Percentiles rank a stretch among this genome's conserved stretches.
phyloP scores from a whole-genome alignment of 2,888 invertebrate species.

The Sylvicola cinctus region DNA sequence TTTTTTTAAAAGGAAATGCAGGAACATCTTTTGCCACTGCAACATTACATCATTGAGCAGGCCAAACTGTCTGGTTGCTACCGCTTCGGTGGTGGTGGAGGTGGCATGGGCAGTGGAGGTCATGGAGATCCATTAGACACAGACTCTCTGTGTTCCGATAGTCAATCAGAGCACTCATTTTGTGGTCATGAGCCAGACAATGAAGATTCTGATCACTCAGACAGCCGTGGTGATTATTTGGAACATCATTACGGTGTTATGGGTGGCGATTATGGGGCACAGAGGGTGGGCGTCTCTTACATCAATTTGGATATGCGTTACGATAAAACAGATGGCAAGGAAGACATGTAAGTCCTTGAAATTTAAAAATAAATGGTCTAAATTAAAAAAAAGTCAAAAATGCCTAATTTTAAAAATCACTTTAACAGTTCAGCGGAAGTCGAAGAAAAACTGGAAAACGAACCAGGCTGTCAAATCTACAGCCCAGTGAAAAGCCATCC shows the following conservation, averaged over 20 bases:
- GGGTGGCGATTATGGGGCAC: conserved; percentile 15
- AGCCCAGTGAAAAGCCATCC: conserved; percentile 12
- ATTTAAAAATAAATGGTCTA: conserved; percentile 4
- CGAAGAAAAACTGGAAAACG: conserved; percentile 22
- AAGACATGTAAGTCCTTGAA: conserved; percentile 19
- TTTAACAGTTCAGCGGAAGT: conserved; percentile 25
- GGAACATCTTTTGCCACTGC: conserved; percentile 57
- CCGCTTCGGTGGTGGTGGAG: too few relatives aligned
- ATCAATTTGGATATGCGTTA: conserved; percentile 38
- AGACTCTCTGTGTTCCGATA: conserved; percentile 60
- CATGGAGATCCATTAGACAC: conserved; percentile 47
- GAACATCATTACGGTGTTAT: conserved; percentile 32
- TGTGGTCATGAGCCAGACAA: conserved; percentile 57
- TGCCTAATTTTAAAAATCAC: too few relatives aligned
- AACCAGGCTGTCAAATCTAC: conserved; percentile 12
- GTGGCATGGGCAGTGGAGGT: too few relatives aligned
- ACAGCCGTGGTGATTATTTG: conserved; percentile 36
- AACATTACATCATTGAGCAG: conserved; percentile 76
- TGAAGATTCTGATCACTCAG: conserved; percentile 55
- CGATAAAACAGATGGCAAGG: conserved; percentile 32
- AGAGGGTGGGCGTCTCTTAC: conserved; percentile 31
- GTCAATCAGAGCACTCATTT: conserved; percentile 39
- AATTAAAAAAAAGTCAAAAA: too few relatives aligned
- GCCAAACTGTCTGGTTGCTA: conserved; percentile 47
- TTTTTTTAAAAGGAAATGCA: conserved; percentile 40